These are phyloP conservation scores for Atrina japonica DNA, from an alignment of 2,888 invertebrate species.

Conservation along the genomic window DNA sequence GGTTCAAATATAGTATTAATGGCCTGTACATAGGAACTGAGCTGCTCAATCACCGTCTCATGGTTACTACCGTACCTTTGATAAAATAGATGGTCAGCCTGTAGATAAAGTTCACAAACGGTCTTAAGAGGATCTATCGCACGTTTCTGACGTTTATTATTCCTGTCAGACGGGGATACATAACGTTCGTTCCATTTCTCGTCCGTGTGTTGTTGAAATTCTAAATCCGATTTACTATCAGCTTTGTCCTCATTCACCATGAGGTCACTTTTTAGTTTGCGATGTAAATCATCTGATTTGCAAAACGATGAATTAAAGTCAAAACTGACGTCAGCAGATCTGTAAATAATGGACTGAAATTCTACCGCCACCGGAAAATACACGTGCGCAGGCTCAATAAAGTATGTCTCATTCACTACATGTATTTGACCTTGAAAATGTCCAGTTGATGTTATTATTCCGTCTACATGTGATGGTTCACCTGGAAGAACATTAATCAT, in stretches of 20 bases:
- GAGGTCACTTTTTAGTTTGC: no score
- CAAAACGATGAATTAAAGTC: constrained; percentile 56
- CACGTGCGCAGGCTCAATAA: constrained; percentile 94
- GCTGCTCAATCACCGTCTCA: constrained; percentile 96
- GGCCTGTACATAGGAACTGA: constrained; percentile 96
- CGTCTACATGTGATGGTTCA: constrained; percentile 87
- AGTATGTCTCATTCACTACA: constrained; percentile 86
- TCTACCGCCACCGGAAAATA: constrained; percentile 87
- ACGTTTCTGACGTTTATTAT: constrained; percentile 50
- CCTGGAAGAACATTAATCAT: constrained; percentile 22
- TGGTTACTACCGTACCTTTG: constrained; percentile 82
- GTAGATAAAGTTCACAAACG: constrained; percentile 70
- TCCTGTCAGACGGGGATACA: not conserved
- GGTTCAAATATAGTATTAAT: constrained; percentile 85
- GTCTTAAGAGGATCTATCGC: constrained; percentile 89
- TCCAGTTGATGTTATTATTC: constrained; percentile 92
- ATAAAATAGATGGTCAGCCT: constrained; percentile 72
- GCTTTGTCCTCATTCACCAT: no score
- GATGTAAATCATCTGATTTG: constrained; percentile 45
- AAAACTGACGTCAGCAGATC: constrained; percentile 91
- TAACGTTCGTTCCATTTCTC: not conserved
- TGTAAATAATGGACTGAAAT: constrained; percentile 96
- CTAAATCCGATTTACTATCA: no score
- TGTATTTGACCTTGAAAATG: constrained; percentile 92
- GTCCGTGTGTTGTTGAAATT: not conserved